Evolutionary conservation across 1,140 invertebrate genomes (phyloP).

Genomic region (Anoplophora glabripennis): DNA sequence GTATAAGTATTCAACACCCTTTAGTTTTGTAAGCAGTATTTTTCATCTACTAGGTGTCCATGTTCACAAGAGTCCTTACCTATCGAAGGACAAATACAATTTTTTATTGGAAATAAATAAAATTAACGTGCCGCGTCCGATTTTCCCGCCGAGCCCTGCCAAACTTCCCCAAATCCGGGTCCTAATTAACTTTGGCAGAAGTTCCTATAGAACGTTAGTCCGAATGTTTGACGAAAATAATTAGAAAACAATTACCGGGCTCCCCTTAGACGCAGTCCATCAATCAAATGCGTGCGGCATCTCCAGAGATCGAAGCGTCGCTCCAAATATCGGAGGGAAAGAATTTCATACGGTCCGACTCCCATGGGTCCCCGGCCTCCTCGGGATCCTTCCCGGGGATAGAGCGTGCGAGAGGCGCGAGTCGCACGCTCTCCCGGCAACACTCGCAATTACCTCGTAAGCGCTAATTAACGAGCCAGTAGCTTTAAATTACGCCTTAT

Average conservation of each 20-base stretch:
- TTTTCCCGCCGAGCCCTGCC: too few relatives aligned
- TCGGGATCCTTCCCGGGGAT: not conserved
- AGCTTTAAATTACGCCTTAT: conserved; percentile 6
- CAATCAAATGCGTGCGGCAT: conserved; percentile 32
- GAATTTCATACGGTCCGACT: conserved; percentile 6
- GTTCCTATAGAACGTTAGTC: conserved; percentile 14
- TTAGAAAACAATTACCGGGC: conserved; percentile 35
- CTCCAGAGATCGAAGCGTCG: conserved; percentile 22
- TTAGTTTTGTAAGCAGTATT: too few relatives aligned
- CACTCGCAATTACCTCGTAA: conserved; percentile 8
- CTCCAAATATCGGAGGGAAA: not conserved
- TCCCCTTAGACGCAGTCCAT: conserved; percentile 24
- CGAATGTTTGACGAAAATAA: conserved; percentile 34
- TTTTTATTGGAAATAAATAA: too few relatives aligned
- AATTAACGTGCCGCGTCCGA: too few relatives aligned
- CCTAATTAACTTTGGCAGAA: conserved; percentile 6
- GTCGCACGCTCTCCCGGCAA: conserved; percentile 4
- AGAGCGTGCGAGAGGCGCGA: not conserved
- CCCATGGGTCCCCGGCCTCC: not conserved
- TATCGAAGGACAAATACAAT: too few relatives aligned
- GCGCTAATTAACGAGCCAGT: conserved; percentile 7
- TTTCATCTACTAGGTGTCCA: too few relatives aligned
- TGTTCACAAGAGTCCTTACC: too few relatives aligned
- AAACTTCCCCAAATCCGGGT: not conserved
- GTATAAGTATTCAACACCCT: not conserved